phyloP scores from a whole-genome alignment of 2,888 invertebrate genomes.

The Auanema sp. region DNA sequence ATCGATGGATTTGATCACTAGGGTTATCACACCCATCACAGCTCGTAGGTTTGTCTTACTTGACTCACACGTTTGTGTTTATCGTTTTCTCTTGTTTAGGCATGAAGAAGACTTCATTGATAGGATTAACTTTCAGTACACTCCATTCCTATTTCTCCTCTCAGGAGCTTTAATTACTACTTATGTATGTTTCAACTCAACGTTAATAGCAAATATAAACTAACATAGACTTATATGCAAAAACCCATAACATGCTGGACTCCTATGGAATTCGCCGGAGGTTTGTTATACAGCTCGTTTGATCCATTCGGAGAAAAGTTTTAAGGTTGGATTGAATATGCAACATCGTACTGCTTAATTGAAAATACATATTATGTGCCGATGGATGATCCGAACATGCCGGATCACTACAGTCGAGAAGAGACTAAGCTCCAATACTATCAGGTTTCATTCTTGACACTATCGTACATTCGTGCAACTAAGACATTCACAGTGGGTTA shows the following conservation, averaged over 20 bases:
- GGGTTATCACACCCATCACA: no score
- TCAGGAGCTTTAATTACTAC: slow-evolving; percentile 63
- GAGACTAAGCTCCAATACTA: slow-evolving; percentile 53
- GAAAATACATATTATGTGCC: slow-evolving; percentile 67
- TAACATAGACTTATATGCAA: slow-evolving; percentile 27
- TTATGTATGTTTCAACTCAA: slow-evolving; percentile 21
- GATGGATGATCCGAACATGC: slow-evolving; percentile 45
- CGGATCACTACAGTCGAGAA: slow-evolving; percentile 36
- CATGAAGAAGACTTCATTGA: slow-evolving; percentile 66
- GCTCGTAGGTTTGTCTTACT: no score
- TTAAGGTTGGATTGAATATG: slow-evolving; percentile 67
- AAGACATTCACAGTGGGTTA: slow-evolving; percentile 56
- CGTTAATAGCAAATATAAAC: background rate
- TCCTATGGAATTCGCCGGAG: slow-evolving; percentile 56
- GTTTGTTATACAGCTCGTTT: background rate
- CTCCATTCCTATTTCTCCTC: slow-evolving; percentile 65
- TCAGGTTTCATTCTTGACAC: no score
- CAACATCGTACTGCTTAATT: slow-evolving; percentile 68
- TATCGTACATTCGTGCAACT: background rate
- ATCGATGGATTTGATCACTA: no score
- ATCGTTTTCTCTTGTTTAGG: slow-evolving; percentile 4
- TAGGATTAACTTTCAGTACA: slow-evolving; percentile 66
- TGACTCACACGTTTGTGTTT: no score
- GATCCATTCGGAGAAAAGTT: background rate
- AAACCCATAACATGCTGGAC: slow-evolving; percentile 58